Evolutionary conservation across 2,888 invertebrate species (phyloP).

Genomic region (Aphodius sticticus): DNA sequence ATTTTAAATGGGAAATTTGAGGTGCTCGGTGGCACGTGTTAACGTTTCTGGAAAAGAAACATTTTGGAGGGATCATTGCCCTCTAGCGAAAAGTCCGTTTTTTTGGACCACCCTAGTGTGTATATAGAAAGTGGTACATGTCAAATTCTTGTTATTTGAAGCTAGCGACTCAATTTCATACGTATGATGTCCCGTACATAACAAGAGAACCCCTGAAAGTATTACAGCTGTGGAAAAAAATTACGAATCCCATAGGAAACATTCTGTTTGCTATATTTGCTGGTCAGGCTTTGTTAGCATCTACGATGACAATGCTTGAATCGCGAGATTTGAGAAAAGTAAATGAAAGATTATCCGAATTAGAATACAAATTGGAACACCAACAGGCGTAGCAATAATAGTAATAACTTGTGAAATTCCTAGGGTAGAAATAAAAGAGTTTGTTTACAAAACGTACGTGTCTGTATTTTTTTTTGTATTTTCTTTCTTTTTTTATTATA

Average conservation of each 20-base stretch:
- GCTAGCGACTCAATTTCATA: slow-evolving; percentile 70
- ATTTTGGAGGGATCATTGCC: no score
- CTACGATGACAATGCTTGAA: slow-evolving; percentile 70
- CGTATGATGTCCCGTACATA: slow-evolving; percentile 71
- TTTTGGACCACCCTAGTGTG: not conserved
- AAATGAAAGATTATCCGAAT: slow-evolving; percentile 43
- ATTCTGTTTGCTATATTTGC: slow-evolving; percentile 61
- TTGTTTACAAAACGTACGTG: slow-evolving; percentile 41
- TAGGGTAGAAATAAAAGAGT: slow-evolving; percentile 30
- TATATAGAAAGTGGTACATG: not conserved
- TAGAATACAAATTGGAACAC: slow-evolving; percentile 35
- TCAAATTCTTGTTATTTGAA: slow-evolving; percentile 52
- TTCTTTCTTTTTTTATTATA: slow-evolving; percentile 48
- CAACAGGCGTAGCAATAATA: not conserved
- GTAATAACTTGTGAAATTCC: slow-evolving; percentile 7
- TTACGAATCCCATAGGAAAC: slow-evolving; percentile 65
- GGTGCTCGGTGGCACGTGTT: no score
- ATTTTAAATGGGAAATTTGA: no score
- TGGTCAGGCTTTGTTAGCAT: slow-evolving; percentile 65
- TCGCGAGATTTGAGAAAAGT: slow-evolving; percentile 62
- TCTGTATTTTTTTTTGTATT: not conserved
- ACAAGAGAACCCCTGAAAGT: slow-evolving; percentile 64
- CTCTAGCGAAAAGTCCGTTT: no score
- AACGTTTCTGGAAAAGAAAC: no score
- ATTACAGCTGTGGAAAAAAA: slow-evolving; percentile 63